Percentiles rank a stretch among this genome's conserved stretches.
phyloP scores from a whole-genome alignment of 2,113 vertebrate species.

The Ameiurus melas region DNA sequence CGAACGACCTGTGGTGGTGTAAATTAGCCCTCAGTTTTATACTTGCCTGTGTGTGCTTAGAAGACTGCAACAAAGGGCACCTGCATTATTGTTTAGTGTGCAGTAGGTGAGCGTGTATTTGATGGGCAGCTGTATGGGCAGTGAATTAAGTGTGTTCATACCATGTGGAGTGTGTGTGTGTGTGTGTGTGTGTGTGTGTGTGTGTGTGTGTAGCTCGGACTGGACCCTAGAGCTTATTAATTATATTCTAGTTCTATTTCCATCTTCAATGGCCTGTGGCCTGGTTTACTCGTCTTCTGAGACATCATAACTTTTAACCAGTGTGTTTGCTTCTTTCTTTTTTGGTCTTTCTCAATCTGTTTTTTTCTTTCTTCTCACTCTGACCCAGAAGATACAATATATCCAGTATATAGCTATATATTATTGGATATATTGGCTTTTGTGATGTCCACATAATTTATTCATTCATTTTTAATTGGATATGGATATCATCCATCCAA shows the following conservation, averaged over 20 bases:
- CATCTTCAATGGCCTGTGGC: not conserved
- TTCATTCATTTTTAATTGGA: not conserved
- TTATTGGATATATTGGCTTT: no score
- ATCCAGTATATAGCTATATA: no score
- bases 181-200: slow-evolving; percentile 5
- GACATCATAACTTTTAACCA: not conserved
- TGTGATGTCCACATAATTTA: no score
- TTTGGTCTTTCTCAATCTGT: no score
- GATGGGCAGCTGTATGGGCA: not conserved
- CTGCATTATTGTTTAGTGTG: not conserved
- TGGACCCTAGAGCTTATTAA: not conserved
- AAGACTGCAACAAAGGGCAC: not conserved
- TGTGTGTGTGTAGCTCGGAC: not conserved
- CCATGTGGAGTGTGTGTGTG: not conserved
- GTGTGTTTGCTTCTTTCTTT: not conserved
- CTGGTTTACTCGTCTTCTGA: slow-evolving; percentile 17
- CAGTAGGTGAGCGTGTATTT: not conserved
- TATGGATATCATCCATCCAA: not conserved
- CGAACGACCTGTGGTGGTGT: not conserved
- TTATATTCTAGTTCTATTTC: not conserved
- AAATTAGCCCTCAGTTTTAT: not conserved
- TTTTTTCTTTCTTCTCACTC: not conserved
- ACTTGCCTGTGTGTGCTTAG: not conserved
- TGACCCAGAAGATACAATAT: not conserved
- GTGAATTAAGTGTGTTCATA: not conserved